Evolutionary conservation across 2,113 vertebrate species (phyloP).

Genomic region (Catagonus wagneri): DNA sequence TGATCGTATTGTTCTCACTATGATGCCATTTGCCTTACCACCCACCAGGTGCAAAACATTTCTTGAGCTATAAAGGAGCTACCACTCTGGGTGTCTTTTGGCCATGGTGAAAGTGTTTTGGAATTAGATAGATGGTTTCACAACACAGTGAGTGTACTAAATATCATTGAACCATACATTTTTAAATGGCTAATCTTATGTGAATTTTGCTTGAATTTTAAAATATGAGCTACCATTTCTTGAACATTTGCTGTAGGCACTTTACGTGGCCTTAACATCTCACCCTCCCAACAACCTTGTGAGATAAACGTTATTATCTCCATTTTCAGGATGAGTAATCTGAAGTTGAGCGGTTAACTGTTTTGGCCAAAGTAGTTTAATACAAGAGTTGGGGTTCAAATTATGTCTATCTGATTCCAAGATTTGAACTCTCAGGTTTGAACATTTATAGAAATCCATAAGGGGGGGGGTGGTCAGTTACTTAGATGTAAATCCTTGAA

Average conservation of each 20-base stretch:
- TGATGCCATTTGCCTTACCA: not conserved
- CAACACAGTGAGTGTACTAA: not conserved
- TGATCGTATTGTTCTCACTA: conserved; percentile 12
- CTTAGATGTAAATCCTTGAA: conserved; percentile 32
- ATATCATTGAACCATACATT: not conserved
- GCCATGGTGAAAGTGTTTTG: not conserved
- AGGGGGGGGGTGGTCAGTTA: not conserved
- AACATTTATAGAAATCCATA: conserved; percentile 14
- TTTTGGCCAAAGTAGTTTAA: conserved; percentile 28
- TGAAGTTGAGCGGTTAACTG: not conserved
- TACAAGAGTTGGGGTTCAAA: not conserved
- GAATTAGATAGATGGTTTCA: not conserved
- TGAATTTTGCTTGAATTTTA: not conserved
- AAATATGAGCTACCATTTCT: not conserved
- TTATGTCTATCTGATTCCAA: not conserved
- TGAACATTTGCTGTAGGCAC: not conserved
- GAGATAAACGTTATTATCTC: not conserved
- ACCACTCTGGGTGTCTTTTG: not conserved
- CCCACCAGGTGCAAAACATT: not conserved
- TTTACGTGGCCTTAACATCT: conserved; percentile 1
- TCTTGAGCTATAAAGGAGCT: not conserved
- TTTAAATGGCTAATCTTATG: conserved; percentile 7
- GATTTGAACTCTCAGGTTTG: not conserved
- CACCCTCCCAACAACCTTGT: not conserved
- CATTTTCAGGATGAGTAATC: not conserved